A percentile compares a stretch with the other conserved stretches of the same genome.
Evolutionary conservation across 2,797 vertebrate species (phyloP).

Genomic region (Limosa lapponica): DNA sequence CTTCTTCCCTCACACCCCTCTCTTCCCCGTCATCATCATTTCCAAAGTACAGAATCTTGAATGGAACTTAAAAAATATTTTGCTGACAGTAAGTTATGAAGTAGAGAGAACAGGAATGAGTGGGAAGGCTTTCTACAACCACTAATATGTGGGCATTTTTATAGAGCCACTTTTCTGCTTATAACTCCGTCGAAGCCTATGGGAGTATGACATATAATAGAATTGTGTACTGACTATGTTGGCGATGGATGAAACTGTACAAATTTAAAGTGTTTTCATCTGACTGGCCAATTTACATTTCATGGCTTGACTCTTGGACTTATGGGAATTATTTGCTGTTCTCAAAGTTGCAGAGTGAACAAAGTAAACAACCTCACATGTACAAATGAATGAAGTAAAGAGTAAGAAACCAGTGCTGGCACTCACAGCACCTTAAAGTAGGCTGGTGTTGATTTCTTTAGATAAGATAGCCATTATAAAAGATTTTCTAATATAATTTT

Average conservation of each 20-base stretch:
- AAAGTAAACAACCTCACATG: not conserved
- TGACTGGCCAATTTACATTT: constrained; percentile 44
- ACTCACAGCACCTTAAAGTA: not conserved
- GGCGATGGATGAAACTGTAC: not conserved
- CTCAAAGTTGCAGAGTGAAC: constrained; percentile 36
- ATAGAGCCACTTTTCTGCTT: not conserved
- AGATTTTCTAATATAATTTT: not conserved
- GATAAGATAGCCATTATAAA: not conserved
- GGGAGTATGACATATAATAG: not conserved
- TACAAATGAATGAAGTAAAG: not conserved
- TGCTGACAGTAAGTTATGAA: not conserved
- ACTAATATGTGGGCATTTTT: constrained; percentile 2
- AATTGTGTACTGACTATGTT: not conserved
- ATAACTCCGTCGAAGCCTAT: constrained; percentile 22
- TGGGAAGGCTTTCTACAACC: not conserved
- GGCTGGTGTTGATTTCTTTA: not conserved
- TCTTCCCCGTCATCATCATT: not conserved
- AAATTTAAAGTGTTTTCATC: constrained; percentile 42
- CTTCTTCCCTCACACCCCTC: not conserved
- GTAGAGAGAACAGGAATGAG: constrained; percentile 21
- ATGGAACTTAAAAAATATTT: not conserved
- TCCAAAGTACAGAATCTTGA: not conserved
- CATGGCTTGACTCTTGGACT: constrained; percentile 12
- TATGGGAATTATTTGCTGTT: constrained; percentile 46
- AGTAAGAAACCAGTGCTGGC: not conserved